A percentile compares a stretch with the other conserved stretches of the same genome.
Evolutionary conservation across 2,797 vertebrate genomes (phyloP).

Genomic region (Danio choprae): DNA sequence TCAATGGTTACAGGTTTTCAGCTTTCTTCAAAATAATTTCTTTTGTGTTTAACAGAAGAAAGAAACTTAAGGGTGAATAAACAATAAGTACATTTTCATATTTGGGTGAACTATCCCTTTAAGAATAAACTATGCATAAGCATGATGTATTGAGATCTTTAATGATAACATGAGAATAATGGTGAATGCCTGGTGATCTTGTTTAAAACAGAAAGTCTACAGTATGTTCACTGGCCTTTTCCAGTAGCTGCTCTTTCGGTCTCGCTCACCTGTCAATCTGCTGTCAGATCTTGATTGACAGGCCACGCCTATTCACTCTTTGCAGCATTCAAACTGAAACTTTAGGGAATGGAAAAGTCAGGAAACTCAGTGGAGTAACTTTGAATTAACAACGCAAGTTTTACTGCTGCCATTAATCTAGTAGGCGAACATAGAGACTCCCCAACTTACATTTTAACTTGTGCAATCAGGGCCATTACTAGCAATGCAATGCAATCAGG

Average conservation of each 20-base stretch:
- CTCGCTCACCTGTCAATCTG: neutral
- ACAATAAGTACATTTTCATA: too few species aligned
- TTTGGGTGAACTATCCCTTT: too few species aligned
- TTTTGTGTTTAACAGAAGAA: too few species aligned
- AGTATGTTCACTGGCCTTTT: neutral
- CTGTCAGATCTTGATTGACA: conserved; percentile 2
- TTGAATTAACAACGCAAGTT: neutral
- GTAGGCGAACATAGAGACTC: too few species aligned
- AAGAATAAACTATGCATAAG: neutral
- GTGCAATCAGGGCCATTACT: too few species aligned
- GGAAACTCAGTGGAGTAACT: neutral
- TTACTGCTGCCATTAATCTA: too few species aligned
- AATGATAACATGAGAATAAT: neutral
- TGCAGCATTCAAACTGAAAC: neutral
- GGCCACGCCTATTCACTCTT: neutral
- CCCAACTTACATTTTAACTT: too few species aligned
- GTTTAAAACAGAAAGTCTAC: neutral
- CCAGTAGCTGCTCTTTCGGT: neutral
- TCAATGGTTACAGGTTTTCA: too few species aligned
- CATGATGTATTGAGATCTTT: neutral
- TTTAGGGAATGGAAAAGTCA: neutral
- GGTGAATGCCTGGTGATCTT: neutral
- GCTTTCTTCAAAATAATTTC: too few species aligned
- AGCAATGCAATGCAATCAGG: too few species aligned
- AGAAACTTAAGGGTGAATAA: too few species aligned